A percentile compares a stretch with the other conserved stretches of the same genome.
phyloP scores from a whole-genome alignment of 2,888 invertebrate species.

The Cryptophagus acutangulus region DNA sequence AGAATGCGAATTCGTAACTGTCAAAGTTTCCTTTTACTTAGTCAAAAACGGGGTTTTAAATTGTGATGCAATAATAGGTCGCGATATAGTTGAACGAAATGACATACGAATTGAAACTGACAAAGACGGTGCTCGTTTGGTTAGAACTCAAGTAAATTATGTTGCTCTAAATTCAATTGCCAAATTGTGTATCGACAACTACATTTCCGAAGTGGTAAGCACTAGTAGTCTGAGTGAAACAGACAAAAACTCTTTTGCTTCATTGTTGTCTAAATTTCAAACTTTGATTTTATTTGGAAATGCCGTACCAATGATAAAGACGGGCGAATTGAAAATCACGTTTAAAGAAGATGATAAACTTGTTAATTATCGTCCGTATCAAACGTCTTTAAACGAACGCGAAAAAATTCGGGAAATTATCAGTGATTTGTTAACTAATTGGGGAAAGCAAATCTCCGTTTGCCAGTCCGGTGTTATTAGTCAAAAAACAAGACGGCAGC shows the following conservation, averaged over 20 bases:
- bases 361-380: constrained; percentile 25
- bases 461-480: constrained; percentile 21
- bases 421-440: constrained; percentile 22
- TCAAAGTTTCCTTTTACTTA: not conserved
- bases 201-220: not conserved
- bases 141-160: not conserved
- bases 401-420: constrained; percentile 23
- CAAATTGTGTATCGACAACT: not conserved
- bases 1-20: not conserved
- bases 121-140: not conserved
- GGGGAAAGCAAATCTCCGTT: constrained; percentile 29
- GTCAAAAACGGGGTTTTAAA: not conserved
- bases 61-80: not conserved
- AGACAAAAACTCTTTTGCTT: not conserved
- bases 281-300: not conserved
- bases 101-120: not conserved
- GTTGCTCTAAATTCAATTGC: not conserved
- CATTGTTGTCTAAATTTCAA: not conserved
- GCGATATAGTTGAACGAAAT: not conserved
- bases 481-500: constrained; percentile 24
- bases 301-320: too few species aligned
- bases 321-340: too few species aligned
- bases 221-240: not conserved
- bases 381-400: constrained; percentile 26
- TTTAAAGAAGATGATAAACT: constrained; percentile 1